These are phyloP conservation scores for Delphinus delphis DNA, from an alignment of 2,113 vertebrate genomes.

Conservation along the genomic window DNA sequence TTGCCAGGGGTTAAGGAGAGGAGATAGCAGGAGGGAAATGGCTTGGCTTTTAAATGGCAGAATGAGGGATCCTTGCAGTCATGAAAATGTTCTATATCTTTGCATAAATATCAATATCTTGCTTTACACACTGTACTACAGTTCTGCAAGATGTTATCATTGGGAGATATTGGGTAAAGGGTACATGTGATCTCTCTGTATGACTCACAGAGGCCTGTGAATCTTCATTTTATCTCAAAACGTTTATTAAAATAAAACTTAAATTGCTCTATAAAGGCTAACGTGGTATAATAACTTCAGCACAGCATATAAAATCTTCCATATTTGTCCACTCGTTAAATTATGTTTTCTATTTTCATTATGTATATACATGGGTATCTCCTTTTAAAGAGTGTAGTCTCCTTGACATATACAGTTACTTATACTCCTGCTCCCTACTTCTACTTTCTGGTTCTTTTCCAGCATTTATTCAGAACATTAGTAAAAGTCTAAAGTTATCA, in stretches of 20 bases:
- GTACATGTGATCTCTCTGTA: background rate
- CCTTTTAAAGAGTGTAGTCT: background rate
- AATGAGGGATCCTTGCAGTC: background rate
- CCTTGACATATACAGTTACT: background rate
- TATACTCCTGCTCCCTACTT: accelerated
- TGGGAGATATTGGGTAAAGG: background rate
- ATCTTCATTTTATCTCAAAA: background rate
- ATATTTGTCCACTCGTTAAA: background rate
- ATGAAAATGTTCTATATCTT: background rate
- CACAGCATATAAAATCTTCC: background rate
- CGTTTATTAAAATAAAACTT: background rate
- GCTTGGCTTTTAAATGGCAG: background rate
- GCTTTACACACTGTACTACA: background rate
- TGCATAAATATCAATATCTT: background rate
- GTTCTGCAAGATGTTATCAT: background rate
- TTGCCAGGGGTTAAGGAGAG: background rate
- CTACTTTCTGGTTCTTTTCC: background rate
- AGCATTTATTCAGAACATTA: background rate
- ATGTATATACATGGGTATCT: background rate
- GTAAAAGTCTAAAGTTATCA: background rate
- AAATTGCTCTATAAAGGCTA: background rate
- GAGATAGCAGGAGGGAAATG: background rate
- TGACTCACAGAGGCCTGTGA: background rate
- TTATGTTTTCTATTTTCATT: background rate
- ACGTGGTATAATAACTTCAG: background rate